Percentiles rank a stretch among this genome's conserved stretches.
Conservation (phyloP, 2,113 vertebrate species). For the Meles meles region DNA sequence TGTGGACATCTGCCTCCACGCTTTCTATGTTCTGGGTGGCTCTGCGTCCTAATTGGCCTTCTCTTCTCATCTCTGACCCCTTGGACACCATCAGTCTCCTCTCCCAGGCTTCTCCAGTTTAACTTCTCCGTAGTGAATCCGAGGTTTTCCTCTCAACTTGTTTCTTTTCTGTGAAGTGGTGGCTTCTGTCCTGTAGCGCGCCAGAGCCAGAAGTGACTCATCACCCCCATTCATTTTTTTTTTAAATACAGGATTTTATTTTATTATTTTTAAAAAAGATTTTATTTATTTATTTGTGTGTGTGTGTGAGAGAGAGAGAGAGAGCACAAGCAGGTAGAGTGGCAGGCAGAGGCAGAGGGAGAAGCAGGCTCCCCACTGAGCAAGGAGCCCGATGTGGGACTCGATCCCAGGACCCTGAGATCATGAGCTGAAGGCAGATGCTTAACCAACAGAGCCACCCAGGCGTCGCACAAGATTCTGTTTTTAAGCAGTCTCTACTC, state of each 20-base stretch:
- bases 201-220: neutral
- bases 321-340: no score
- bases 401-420: no score
- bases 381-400: no score
- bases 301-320: no score
- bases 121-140: neutral
- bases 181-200: neutral
- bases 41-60: neutral
- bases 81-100: neutral
- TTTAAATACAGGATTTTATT: neutral
- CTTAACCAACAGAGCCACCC: no score
- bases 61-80: neutral
- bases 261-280: no score
- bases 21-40: neutral
- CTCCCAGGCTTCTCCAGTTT: neutral
- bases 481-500: neutral
- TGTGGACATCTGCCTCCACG: neutral
- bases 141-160: neutral
- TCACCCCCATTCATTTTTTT: neutral
- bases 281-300: no score
- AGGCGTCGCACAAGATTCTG: neutral
- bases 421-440: no score
- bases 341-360: no score
- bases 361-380: no score
- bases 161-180: neutral